These are phyloP conservation scores for Asarcornis scutulata DNA, from an alignment of 2,113 vertebrate species.

Conservation along the genomic window DNA sequence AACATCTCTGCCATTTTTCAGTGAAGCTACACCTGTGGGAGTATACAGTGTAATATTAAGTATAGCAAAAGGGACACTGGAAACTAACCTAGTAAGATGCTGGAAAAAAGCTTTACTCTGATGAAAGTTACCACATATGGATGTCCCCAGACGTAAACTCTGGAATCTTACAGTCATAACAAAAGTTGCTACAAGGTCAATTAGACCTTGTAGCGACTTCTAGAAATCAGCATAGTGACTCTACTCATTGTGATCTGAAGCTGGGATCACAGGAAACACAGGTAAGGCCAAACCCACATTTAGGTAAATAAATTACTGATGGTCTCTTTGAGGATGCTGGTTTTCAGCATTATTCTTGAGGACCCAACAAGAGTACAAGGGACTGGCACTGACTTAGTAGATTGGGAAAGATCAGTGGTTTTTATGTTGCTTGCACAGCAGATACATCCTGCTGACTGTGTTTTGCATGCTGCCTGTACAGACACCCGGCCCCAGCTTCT, in stretches of 20 bases:
- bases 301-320: neutral
- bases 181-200: neutral
- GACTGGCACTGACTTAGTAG: neutral
- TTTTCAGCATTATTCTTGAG: neutral
- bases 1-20: neutral
- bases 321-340: neutral
- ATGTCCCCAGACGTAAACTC: neutral
- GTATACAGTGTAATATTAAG: neutral
- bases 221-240: neutral
- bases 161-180: neutral
- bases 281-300: neutral
- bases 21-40: neutral
- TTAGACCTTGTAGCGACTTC: no score
- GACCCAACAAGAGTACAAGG: neutral
- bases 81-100: neutral
- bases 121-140: neutral
- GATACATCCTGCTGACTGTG: rapidly evolving
- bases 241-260: neutral
- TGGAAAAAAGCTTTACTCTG: neutral
- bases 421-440: neutral
- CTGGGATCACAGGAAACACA: neutral
- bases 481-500: neutral
- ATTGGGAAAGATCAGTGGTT: neutral
- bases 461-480: neutral
- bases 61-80: neutral